Base-by-base conservation (phyloP, 2,888 invertebrate species). In the Myathropa florea region DNA sequence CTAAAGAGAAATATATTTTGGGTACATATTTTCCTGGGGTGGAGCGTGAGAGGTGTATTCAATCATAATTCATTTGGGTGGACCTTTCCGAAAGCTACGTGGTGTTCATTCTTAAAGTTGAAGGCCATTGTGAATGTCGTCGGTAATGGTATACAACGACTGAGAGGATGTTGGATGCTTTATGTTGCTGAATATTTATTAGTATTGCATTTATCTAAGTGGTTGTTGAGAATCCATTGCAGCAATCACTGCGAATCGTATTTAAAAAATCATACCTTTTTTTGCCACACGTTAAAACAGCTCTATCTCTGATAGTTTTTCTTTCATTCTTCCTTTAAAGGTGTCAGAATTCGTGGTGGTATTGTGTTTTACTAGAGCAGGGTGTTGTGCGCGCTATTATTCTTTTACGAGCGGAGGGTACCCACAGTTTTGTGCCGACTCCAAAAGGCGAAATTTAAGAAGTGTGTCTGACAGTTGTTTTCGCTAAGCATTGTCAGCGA, bases 1-100 rank as follows among this genome's bases (percentile, higher is more conserved):
- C 77, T 82, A 57, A 71, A 68, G 67, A 46, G 60, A 76, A 80
- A 84, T 65, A 39, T 67, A 71, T 61, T 60, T 46, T 23, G n/a
- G 26, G 57, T 24, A 23, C 18, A 33, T 12, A 23, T 59, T 70
- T 61, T 33, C 30, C n/a, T 26, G 60, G 57, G 21, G 7, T 30
- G 39, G 4, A 4, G 18, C 46, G 46, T 21, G 21, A 63, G 61
- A 18, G 61, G n/a, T 65, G 61, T 67, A 61, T 80, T 80, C 80
- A 80, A 80, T 80, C 72, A 80, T 80, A 80, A 73, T 80, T 80
- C 60, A 72, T 80, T 67, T 67, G 53, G 36, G 39, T 14, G 63
- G 46, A 46, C 46, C 18, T 46, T 46, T 14, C 1, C 46, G 18
- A 18, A 46, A 46, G 46, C 18, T 46, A n/a, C 14, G n/a, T 14